phyloP scores from a whole-genome alignment of 30 jellyfish, hydroid and myxozoan genomes.

The Hydra vulgaris region DNA sequence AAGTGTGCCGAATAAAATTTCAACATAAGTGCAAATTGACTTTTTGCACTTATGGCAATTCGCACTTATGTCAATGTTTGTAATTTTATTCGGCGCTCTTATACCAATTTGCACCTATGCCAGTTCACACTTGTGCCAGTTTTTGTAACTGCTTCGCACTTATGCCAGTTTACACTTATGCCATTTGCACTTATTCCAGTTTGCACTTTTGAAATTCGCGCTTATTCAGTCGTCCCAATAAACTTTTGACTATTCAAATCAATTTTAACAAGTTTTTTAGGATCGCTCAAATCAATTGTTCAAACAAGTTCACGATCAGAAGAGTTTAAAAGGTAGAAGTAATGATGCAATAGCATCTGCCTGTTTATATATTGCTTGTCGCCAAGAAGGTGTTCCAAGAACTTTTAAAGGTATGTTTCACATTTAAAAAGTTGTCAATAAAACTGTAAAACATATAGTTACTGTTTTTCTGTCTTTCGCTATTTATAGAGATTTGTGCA shows the following conservation, averaged over 20 bases:
- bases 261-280: constrained; percentile 31
- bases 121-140: too few species aligned
- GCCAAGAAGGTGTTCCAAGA: constrained; percentile 98
- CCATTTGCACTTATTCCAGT: too few species aligned
- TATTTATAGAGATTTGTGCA: constrained; percentile 78
- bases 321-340: constrained; percentile 85
- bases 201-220: too few species aligned
- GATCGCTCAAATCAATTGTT: constrained; percentile 80
- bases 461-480: background rate
- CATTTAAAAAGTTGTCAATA: background rate
- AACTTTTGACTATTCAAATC: background rate
- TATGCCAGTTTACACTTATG: too few species aligned
- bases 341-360: constrained; percentile 98
- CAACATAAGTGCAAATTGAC: too few species aligned
- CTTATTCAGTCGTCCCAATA: background rate
- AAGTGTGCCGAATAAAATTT: too few species aligned
- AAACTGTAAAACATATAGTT: background rate
- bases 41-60: too few species aligned
- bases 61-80: too few species aligned
- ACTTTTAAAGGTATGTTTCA: constrained; percentile 79
- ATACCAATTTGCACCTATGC: too few species aligned
- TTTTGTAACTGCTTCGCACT: too few species aligned
- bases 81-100: too few species aligned
- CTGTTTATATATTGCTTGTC: constrained; percentile 92
- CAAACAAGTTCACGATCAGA: constrained; percentile 91